Evolutionary conservation across 2,888 invertebrate genomes (phyloP).

Genomic region (Malacosoma neustria): DNA sequence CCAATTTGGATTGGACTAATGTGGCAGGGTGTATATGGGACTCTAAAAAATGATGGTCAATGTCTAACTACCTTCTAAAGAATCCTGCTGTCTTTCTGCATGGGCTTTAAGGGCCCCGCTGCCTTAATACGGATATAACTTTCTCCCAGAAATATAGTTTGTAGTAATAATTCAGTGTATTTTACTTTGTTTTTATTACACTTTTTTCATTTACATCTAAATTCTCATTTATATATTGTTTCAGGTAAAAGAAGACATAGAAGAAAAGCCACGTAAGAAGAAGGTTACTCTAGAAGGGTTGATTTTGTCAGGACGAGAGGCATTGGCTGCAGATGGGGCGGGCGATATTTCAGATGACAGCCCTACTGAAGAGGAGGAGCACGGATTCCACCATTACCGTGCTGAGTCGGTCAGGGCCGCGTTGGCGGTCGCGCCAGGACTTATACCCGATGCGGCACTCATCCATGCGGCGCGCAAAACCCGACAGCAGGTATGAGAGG

Average conservation of each 20-base stretch:
- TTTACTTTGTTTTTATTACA: too few relatives aligned
- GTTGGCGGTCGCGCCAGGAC: conserved; percentile 84
- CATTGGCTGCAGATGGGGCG: conserved; percentile 84
- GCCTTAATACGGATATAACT: too few relatives aligned
- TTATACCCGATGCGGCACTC: conserved; percentile 97
- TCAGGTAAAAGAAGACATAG: conserved; percentile 10
- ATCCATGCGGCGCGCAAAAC: conserved; percentile 98
- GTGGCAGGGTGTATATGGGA: too few relatives aligned
- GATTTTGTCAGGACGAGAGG: conserved; percentile 87
- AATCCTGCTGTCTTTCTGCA: too few relatives aligned
- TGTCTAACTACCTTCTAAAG: too few relatives aligned
- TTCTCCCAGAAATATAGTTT: too few relatives aligned
- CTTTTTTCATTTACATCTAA: too few relatives aligned
- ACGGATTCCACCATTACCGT: conserved; percentile 65
- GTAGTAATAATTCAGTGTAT: too few relatives aligned
- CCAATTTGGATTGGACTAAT: too few relatives aligned
- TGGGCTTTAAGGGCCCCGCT: too few relatives aligned
- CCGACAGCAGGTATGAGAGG: conserved; percentile 88
- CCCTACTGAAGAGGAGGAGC: conserved; percentile 53
- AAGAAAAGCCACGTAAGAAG: conserved; percentile 38
- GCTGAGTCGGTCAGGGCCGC: conserved; percentile 85
- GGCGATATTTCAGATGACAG: conserved; percentile 78
- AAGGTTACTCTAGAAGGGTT: conserved; percentile 67
- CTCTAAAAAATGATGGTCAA: too few relatives aligned
- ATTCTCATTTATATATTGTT: not conserved